Evolutionary conservation across 2,888 invertebrate genomes (phyloP), one percentile per base, ranked within the genome.

Genomic region (Chymomyza amoena): DNA sequence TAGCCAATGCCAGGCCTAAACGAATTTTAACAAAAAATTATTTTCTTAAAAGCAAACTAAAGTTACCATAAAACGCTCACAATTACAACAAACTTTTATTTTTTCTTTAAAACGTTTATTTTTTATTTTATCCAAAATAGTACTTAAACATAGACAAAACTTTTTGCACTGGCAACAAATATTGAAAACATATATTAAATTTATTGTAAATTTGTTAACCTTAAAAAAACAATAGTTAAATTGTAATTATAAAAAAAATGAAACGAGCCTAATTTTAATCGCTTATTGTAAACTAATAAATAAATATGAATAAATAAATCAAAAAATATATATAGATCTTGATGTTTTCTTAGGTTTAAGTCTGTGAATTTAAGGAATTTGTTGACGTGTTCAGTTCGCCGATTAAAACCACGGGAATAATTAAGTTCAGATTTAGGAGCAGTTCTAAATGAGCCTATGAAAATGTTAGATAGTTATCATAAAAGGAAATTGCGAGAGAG

Each of bases 131-230:
- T 36, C 9, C 36, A 45, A 45, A 45, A 13, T 45, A 45, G 39
- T 45, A 45, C 39, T 45, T 45, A 13, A 6, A 70, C 6, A 63
- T 63, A 72, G 68, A 83, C 50, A 54, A 57, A 78, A 79, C 89
- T 86, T 90, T 90, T 90, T 90, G 90, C 90, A 90, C 89, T 90
- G 90, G 90, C 90, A 89, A 78, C 83, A 87, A 89, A 87, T 87
- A 87, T 87, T 64, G 56, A 72, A 66, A 61, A 54, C 62, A 59
- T 20, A 63, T 28, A 66, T 36, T 57, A 69, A 52, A 78, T 71
- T 64, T 71, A 72, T 79, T 90, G 90, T 90, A 89, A 83, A 90
- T 80, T 60, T 80, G 72, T 73, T 73, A 71, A 60, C 60, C n/a
- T 32, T n/a, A 88, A 87, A 72, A 25, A 57, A 64, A 79, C 89